Conservation (phyloP, 2,888 invertebrate species). For the Alsophila aescularia region DNA sequence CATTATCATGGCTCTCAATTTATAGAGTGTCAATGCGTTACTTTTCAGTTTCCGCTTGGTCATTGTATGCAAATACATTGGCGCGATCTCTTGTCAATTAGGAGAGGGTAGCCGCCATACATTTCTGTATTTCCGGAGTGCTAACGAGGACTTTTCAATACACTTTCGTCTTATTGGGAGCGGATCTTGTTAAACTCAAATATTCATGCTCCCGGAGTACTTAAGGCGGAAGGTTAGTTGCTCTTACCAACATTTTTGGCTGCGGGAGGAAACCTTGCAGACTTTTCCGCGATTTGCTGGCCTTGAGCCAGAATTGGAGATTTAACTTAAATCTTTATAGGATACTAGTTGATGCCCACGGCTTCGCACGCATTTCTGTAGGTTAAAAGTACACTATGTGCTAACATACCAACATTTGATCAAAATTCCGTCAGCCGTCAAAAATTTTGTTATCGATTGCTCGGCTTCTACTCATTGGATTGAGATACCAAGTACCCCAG, state of each 20-base stretch:
- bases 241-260: slow-evolving; percentile 30
- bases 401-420: no score
- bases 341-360: no score
- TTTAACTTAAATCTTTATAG: slow-evolving; percentile 22
- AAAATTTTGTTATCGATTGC: no score
- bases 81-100: slow-evolving; percentile 35
- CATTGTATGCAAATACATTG: slow-evolving; percentile 37
- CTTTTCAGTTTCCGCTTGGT: slow-evolving; percentile 25
- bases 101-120: slow-evolving; percentile 21
- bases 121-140: slow-evolving; percentile 28
- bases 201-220: slow-evolving; percentile 11
- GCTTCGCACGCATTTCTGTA: no score
- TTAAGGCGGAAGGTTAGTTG: background rate
- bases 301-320: slow-evolving; percentile 28
- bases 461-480: no score
- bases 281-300: slow-evolving; percentile 22
- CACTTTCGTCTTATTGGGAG: slow-evolving; percentile 19
- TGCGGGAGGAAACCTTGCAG: slow-evolving; percentile 25
- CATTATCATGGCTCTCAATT: slow-evolving; percentile 21
- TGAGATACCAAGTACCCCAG: no score
- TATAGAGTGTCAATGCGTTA: slow-evolving; percentile 34
- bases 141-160: slow-evolving; percentile 31
- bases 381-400: no score
- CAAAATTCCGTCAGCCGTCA: no score
- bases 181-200: slow-evolving; percentile 7